Evolutionary conservation across 2,797 vertebrate genomes (phyloP).

Genomic region (Eleutherodactylus coqui): DNA sequence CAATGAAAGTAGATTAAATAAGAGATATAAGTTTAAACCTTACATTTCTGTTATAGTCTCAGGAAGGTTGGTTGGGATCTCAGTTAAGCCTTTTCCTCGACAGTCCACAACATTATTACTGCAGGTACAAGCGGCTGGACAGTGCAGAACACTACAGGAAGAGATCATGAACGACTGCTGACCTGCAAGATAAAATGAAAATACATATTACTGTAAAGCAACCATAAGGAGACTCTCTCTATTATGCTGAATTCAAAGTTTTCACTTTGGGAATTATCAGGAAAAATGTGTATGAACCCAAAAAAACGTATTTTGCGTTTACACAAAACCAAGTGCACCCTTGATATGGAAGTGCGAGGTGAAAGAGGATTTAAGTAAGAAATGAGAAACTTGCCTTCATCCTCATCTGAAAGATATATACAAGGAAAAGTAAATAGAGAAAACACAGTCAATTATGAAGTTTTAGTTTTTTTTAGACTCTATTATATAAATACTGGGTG

Average conservation of each 20-base stretch:
- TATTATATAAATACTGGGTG: background rate
- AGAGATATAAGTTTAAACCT: slow-evolving; percentile 64
- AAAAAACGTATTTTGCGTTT: background rate
- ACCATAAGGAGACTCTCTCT: background rate
- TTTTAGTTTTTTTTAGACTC: background rate
- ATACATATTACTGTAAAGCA: background rate
- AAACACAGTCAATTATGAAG: slow-evolving; percentile 71
- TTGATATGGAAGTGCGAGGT: background rate
- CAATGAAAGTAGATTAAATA: background rate
- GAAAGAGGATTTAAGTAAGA: slow-evolving; percentile 43
- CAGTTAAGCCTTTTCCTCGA: slow-evolving; percentile 91
- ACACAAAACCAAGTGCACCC: background rate
- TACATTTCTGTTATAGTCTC: slow-evolving; percentile 99
- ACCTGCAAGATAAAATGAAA: slow-evolving; percentile 76
- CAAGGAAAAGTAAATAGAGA: slow-evolving; percentile 72
- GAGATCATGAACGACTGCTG: slow-evolving; percentile 88
- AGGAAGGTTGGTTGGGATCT: slow-evolving; percentile 96
- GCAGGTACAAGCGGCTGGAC: slow-evolving; percentile 92
- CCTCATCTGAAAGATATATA: slow-evolving; percentile 85
- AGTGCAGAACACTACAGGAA: slow-evolving; percentile 95
- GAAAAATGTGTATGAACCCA: background rate
- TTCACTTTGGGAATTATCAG: background rate
- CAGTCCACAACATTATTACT: slow-evolving; percentile 99
- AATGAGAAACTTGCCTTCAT: slow-evolving; percentile 89
- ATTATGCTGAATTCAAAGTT: background rate